Evolutionary conservation across 2,888 invertebrate genomes (phyloP).

Genomic region (Orgyia antiqua): DNA sequence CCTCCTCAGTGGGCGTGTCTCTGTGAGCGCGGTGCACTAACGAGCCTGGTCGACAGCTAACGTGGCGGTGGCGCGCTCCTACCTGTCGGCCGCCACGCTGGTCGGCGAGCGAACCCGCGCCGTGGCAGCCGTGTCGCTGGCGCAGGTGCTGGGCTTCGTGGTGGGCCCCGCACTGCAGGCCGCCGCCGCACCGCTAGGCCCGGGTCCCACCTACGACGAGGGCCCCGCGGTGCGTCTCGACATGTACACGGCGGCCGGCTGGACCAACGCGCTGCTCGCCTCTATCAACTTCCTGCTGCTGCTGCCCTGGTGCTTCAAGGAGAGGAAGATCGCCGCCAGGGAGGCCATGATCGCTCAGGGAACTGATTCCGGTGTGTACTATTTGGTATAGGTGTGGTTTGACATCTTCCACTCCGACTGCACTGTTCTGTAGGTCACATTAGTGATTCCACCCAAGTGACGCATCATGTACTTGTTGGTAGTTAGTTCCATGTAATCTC

Average conservation of each 20-base stretch:
- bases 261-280: conserved; percentile 89
- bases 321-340: conserved; percentile 85
- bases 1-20: too few relatives aligned
- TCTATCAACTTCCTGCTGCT: conserved; percentile 84
- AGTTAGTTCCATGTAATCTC: too few relatives aligned
- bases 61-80: conserved; percentile 89
- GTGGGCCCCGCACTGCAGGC: conserved; percentile 92
- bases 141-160: conserved; percentile 92
- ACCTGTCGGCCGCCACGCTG: conserved; percentile 90
- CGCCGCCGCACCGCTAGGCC: conserved; percentile 86
- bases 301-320: conserved; percentile 85
- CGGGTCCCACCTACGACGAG: conserved; percentile 60
- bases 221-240: conserved; percentile 82
- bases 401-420: too few relatives aligned
- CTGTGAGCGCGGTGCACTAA: too few relatives aligned
- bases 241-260: conserved; percentile 93
- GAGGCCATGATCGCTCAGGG: conserved; percentile 89
- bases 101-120: conserved; percentile 88
- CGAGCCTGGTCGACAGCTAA: conserved; percentile 76
- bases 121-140: conserved; percentile 89
- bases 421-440: neutral
- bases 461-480: too few relatives aligned
- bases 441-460: too few relatives aligned
- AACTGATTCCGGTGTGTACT: conserved; percentile 73
- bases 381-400: too few relatives aligned